phyloP scores from a whole-genome alignment of 2,113 vertebrate species.

The Nibea albiflora region DNA sequence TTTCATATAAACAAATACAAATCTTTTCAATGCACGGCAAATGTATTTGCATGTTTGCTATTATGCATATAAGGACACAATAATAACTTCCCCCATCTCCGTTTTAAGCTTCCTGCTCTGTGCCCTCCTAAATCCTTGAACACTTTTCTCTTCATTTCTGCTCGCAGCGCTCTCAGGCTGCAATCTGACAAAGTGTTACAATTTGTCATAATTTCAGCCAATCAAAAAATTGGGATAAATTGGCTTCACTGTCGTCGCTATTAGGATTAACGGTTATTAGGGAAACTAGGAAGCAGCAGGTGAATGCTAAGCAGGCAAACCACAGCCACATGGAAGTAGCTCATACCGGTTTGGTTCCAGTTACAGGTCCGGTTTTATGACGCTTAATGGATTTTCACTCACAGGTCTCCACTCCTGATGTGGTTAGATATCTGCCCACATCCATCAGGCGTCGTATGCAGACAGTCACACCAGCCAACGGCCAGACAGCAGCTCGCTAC shows the following conservation, averaged over 20 bases:
- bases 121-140: background rate
- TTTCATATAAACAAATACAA: constrained; percentile 1
- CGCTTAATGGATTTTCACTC: no score
- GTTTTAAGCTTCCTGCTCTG: background rate
- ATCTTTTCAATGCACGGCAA: background rate
- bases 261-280: background rate
- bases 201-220: background rate
- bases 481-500: background rate
- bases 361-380: background rate
- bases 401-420: no score
- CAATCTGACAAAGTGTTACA: background rate
- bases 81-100: constrained; percentile 6
- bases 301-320: background rate
- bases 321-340: background rate
- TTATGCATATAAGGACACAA: background rate
- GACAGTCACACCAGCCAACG: background rate
- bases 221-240: background rate
- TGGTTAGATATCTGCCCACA: no score
- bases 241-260: background rate
- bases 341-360: background rate
- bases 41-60: background rate
- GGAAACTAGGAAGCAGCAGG: background rate
- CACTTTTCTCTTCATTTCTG: background rate
- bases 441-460: background rate
- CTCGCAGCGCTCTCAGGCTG: background rate